phyloP scores from a whole-genome alignment of 1,140 invertebrate genomes.

The Drosophila suzukii region DNA sequence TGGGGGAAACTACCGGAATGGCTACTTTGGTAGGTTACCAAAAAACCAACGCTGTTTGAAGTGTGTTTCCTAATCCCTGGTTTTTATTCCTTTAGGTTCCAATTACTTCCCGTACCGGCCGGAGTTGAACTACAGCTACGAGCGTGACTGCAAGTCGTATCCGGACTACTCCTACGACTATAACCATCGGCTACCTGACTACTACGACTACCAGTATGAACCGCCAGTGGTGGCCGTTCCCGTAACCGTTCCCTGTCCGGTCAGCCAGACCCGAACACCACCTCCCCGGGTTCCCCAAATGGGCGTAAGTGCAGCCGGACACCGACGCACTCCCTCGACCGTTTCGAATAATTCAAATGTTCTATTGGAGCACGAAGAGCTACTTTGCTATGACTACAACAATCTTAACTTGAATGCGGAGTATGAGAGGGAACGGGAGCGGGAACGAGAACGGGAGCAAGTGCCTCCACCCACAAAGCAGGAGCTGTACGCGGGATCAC shows the following conservation, averaged over 20 bases:
- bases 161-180: slow-evolving; percentile 84
- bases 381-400: slow-evolving; percentile 84
- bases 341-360: slow-evolving; percentile 84
- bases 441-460: slow-evolving; percentile 7
- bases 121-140: slow-evolving; percentile 76
- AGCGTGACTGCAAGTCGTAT: slow-evolving; percentile 83
- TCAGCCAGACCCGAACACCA: slow-evolving; percentile 66
- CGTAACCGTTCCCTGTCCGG: slow-evolving; percentile 15
- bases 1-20: slow-evolving; percentile 72
- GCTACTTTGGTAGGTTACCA: slow-evolving; percentile 73
- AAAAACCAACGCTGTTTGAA: no score
- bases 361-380: slow-evolving; percentile 85
- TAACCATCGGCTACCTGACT: slow-evolving; percentile 77
- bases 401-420: slow-evolving; percentile 75
- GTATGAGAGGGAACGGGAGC: slow-evolving; percentile 47
- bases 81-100: slow-evolving; percentile 48
- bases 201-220: slow-evolving; percentile 79
- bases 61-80: not conserved
- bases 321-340: slow-evolving; percentile 77
- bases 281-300: slow-evolving; percentile 80
- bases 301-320: slow-evolving; percentile 76
- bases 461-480: slow-evolving; percentile 63
- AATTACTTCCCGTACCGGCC: slow-evolving; percentile 83
- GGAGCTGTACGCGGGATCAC: slow-evolving; percentile 72
- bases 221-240: slow-evolving; percentile 36